Conservation (phyloP, 2,797 vertebrate species). For the Gymnothorax javanicus region DNA sequence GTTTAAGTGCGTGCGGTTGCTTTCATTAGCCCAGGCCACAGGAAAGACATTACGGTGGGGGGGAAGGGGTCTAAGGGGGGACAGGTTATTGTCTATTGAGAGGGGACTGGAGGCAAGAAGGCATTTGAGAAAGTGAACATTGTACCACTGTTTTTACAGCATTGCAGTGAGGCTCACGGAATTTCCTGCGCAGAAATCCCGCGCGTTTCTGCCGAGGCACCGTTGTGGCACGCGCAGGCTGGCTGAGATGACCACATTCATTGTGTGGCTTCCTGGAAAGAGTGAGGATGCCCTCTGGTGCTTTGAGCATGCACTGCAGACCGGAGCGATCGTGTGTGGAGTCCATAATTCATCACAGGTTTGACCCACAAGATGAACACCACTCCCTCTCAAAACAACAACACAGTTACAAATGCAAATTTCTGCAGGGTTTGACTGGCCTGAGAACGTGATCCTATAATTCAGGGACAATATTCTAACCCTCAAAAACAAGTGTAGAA, state of each 20-base stretch:
- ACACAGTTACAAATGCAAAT: background rate
- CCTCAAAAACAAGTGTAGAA: too few relatives aligned
- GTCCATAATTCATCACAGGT: background rate
- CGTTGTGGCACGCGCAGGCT: conserved; percentile 47
- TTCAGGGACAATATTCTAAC: background rate
- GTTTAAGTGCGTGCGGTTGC: conserved; percentile 43
- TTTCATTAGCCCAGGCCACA: conserved; percentile 47
- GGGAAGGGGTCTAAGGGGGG: conserved; percentile 26
- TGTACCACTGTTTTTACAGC: conserved; percentile 63
- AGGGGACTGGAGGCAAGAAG: conserved; percentile 39
- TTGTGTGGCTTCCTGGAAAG: background rate
- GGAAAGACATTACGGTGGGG: conserved; percentile 53
- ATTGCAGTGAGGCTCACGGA: conserved; percentile 51
- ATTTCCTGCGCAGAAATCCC: conserved; percentile 64
- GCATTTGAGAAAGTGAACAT: conserved; percentile 55
- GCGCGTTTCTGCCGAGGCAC: conserved; percentile 59
- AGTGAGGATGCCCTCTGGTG: conserved; percentile 32
- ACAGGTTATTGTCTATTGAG: conserved; percentile 46
- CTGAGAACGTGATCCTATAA: background rate
- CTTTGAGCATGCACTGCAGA: background rate
- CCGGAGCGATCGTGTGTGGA: background rate
- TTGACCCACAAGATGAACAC: too few relatives aligned
- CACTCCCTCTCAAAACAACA: background rate
- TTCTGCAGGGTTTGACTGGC: background rate
- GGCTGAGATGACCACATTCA: background rate